Base-by-base conservation (phyloP, 2,888 invertebrate genomes). In the Euphydryas editha region DNA sequence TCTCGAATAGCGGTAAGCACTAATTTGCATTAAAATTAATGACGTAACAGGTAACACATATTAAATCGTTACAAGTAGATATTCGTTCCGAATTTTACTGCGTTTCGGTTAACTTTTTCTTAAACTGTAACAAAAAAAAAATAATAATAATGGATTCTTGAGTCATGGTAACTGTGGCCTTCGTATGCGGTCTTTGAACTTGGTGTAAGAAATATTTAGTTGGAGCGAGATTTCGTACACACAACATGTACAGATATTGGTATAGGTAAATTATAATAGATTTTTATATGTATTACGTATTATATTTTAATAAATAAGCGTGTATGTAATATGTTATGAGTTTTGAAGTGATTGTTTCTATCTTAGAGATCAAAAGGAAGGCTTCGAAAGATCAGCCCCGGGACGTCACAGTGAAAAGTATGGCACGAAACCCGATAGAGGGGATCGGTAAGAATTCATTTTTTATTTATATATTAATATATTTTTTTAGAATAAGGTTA, bases 371-470 rank as follows among this genome's bases (percentile, higher is more conserved):
- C 85, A 82, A 69, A 85, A 82, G 67, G 89, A 89, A 24, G 75
- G 80, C 46, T 92, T 92, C 67, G 91, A 92, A 18, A 81, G 92
- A 55, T 82, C 89, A 6, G 91, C 82, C 1, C 84, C 88, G 30
- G 90, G 87, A 1, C 78, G 92, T 18, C 86, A 87, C 66, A 90
- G 90, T 70, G 92, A 91, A 24, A 92, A 90, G 74, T 89, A 82
- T 74, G 81, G 80, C 60, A 83, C 85, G 15, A 81, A 76, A 62
- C 76, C 75, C 0, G 81, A 82, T n/a, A 72, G 77, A 55, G 73
- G 71, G 17, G 78, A 78, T 20, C 73, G 84, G 75, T 81, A 80
- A 13, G 71, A 63, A 17, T 18, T 65, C 44, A 36, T 36, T 6
- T 1, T 51, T 37, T 39, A 47, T 57, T 62, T 59, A n/a, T 59